phyloP scores from a whole-genome alignment of 2,888 invertebrate species.

The Drosophila formosana region DNA sequence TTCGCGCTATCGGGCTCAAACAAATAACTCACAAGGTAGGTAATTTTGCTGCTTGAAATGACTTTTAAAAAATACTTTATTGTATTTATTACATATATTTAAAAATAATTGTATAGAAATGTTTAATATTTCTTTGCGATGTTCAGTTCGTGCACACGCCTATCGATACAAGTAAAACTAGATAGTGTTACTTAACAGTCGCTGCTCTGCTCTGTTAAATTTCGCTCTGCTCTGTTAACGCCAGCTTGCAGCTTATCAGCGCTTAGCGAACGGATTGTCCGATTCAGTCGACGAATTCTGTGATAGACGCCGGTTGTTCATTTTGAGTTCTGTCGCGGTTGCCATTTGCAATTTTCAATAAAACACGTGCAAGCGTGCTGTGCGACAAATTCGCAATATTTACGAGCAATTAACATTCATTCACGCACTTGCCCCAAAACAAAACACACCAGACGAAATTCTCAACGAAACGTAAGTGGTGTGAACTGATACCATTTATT shows the following conservation, averaged over 20 bases:
- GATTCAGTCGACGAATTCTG: slow-evolving; percentile 28
- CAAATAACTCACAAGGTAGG: no score
- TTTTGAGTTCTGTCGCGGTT: slow-evolving; percentile 45
- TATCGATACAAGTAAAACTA: no score
- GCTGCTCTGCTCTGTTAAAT: slow-evolving; percentile 1
- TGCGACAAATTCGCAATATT: slow-evolving; percentile 15
- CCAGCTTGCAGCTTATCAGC: slow-evolving; percentile 10
- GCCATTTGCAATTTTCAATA: slow-evolving; percentile 42
- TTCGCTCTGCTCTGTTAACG: slow-evolving; percentile 11
- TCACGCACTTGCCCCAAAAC: slow-evolving; percentile 9
- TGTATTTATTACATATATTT: no score
- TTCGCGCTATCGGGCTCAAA: neutral
- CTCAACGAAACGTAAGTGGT: slow-evolving; percentile 22
- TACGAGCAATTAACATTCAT: slow-evolving; percentile 6
- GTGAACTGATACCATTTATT: slow-evolving; percentile 18
- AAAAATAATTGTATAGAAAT: no score
- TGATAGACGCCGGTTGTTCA: slow-evolving; percentile 24
- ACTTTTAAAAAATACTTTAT: neutral
- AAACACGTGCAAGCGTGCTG: slow-evolving; percentile 67
- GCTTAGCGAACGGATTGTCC: slow-evolving; percentile 8
- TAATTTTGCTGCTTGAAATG: neutral
- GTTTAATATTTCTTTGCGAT: no score
- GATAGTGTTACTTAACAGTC: no score
- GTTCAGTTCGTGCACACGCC: no score
- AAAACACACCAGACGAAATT: neutral